Base-by-base conservation (phyloP, 2,797 vertebrate genomes). In the Chlorospingus semifuscus region DNA sequence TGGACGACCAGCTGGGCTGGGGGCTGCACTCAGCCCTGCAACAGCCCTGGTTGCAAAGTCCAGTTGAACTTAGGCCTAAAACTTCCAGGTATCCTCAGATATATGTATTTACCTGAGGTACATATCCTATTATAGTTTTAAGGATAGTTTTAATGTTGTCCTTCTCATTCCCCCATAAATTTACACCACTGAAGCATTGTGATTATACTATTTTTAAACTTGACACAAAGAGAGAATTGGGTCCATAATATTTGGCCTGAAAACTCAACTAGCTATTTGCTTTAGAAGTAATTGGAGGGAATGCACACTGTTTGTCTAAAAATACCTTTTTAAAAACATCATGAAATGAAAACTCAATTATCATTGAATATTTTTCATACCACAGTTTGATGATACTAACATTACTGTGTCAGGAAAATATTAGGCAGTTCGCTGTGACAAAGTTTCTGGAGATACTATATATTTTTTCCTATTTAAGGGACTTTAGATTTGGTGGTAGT, bases 401-500 rank as follows among this genome's bases (percentile, higher is more conserved):
- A 6, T 42, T 87, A 77, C 30, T 11, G 27, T 18, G 41, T 27
- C 47, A 82, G 74, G 66, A 76, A 70, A 84, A 69, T 75, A 74
- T 55, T 21, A 50, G 11, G 14, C 50, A 81, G 61, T 29, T 71
- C n/a, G 23, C 57, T 11, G 12, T 32, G 72, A 63, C 50, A 34
- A 80, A 88, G 53, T 88, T 65, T 84, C 49, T 57, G 50, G 46
- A 50, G 49, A 57, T 46, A 47, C 70, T 68, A 61, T 90, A 89
- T 95, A 89, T 95, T 80, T 90, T 30, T 49, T 93, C 46, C 78
- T 83, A 46, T 78, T 96, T 94, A 93, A 89, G 64, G 32, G 42
- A 42, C 34, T 83, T 83, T n/a, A 85, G 68, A 60, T 88, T 74
- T 84, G 63, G 72, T 71, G 77, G 70, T 47, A 83, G 82, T 79